Evolutionary conservation across 2,888 invertebrate species (phyloP).

Genomic region (Hoplodrina ambigua): DNA sequence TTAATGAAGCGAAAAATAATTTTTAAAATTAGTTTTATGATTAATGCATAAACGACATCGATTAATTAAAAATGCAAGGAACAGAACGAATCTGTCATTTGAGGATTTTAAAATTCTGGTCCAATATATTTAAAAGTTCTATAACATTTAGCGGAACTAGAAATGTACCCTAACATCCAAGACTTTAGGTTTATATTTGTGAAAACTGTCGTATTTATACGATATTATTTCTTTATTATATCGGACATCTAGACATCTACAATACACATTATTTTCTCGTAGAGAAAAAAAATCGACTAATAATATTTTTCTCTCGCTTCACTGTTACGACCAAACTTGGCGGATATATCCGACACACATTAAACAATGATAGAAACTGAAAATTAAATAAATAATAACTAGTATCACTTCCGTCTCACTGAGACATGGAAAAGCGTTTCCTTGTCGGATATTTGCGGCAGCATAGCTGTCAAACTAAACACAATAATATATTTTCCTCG

Average conservation of each 20-base stretch:
- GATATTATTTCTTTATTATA: constrained; percentile 7
- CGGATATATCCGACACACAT: constrained; percentile 31
- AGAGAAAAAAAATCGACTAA: constrained; percentile 19
- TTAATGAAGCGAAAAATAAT: constrained; percentile 47
- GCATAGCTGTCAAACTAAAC: constrained; percentile 52
- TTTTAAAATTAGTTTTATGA: constrained; percentile 18
- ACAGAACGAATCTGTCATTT: constrained; percentile 25
- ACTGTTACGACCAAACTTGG: constrained; percentile 38
- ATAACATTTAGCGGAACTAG: constrained; percentile 14
- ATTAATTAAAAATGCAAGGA: constrained; percentile 41
- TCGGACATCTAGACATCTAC: constrained; percentile 25
- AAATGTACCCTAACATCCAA: constrained; percentile 16
- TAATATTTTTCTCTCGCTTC: constrained; percentile 29
- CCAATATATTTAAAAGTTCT: constrained; percentile 11
- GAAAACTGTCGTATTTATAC: constrained; percentile 6
- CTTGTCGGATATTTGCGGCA: constrained; percentile 52
- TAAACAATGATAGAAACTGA: constrained; percentile 38
- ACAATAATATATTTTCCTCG: constrained; percentile 40
- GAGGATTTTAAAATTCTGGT: constrained; percentile 27
- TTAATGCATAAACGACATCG: constrained; percentile 35
- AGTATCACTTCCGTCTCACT: constrained; percentile 59
- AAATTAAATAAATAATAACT: constrained; percentile 59
- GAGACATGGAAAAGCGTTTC: constrained; percentile 56
- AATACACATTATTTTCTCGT: constrained; percentile 13
- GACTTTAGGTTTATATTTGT: neutral